Evolutionary conservation across 2,113 vertebrate genomes (phyloP).

Genomic region (Rhinolophus ferrumequinum): DNA sequence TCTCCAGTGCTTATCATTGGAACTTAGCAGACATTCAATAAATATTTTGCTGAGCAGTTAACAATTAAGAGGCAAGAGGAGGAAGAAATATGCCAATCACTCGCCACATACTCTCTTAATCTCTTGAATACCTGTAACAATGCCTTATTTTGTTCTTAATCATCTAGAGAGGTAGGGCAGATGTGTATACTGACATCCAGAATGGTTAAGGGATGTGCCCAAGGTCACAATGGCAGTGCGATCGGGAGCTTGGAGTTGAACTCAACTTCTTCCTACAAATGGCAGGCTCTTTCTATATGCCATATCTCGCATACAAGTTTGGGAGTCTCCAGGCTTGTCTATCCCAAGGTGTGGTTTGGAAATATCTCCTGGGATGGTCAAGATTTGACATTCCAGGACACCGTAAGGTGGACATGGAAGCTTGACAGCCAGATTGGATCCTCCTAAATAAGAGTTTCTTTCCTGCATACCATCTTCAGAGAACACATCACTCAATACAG

Average conservation of each 20-base stretch:
- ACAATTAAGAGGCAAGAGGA: not conserved
- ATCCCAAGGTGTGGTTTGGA: not conserved
- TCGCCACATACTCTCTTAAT: not conserved
- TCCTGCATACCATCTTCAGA: not conserved
- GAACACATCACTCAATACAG: not conserved
- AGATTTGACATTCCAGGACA: not conserved
- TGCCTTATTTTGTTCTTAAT: not conserved
- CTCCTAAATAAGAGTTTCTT: not conserved
- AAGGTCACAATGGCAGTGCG: not conserved
- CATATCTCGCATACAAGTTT: not conserved
- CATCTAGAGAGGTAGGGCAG: not conserved
- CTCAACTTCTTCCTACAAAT: not conserved
- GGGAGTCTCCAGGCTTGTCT: not conserved
- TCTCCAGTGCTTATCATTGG: not conserved
- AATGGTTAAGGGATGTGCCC: not conserved
- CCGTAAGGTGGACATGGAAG: not conserved
- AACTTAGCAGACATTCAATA: not conserved
- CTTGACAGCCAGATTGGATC: not conserved
- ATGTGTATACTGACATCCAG: not conserved
- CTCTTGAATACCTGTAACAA: not conserved
- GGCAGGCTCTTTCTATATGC: not conserved
- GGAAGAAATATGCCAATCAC: not conserved
- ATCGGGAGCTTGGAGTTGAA: not conserved
- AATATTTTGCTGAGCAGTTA: not conserved
- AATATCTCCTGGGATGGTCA: not conserved